A percentile compares a stretch with the other conserved stretches of the same genome.
Conservation (phyloP, 1,140 invertebrate genomes). For the Brachionus plicatilis region DNA sequence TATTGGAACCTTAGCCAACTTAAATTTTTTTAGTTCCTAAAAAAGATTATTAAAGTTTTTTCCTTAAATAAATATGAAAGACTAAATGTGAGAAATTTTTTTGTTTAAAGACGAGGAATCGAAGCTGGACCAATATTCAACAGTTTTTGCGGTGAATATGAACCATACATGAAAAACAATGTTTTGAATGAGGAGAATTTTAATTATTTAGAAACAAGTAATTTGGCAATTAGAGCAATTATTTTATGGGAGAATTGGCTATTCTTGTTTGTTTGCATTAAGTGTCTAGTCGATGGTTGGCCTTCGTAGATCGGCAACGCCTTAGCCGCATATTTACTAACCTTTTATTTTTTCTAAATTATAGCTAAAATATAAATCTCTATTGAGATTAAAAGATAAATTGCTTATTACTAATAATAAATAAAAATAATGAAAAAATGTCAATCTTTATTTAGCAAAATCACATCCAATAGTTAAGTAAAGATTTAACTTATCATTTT, state of each 20-base stretch:
- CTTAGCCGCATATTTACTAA: not conserved
- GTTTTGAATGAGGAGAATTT: not conserved
- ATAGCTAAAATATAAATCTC: not conserved
- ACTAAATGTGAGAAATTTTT: not conserved
- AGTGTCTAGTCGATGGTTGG: not conserved
- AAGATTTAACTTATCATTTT: not conserved
- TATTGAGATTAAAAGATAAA: not conserved
- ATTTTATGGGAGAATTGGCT: not conserved
- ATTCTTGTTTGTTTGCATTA: not conserved
- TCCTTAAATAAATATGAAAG: not conserved
- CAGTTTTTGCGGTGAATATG: slow-evolving; percentile 35
- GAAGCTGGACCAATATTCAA: slow-evolving; percentile 39
- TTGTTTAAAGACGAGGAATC: slow-evolving; percentile 15
- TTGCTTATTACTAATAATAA: not conserved
- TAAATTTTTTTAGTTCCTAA: too few relatives aligned
- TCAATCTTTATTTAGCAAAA: not conserved
- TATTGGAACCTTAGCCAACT: too few relatives aligned
- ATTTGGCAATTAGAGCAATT: not conserved
- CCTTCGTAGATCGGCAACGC: not conserved
- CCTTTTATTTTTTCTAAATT: not conserved
- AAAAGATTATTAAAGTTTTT: not conserved
- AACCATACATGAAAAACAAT: not conserved
- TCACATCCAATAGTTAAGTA: not conserved
- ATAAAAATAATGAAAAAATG: not conserved
- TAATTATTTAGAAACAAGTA: slow-evolving; percentile 9